These are phyloP conservation scores for Labeo catla DNA, from an alignment of 2,113 vertebrate species.

Conservation along the genomic window DNA sequence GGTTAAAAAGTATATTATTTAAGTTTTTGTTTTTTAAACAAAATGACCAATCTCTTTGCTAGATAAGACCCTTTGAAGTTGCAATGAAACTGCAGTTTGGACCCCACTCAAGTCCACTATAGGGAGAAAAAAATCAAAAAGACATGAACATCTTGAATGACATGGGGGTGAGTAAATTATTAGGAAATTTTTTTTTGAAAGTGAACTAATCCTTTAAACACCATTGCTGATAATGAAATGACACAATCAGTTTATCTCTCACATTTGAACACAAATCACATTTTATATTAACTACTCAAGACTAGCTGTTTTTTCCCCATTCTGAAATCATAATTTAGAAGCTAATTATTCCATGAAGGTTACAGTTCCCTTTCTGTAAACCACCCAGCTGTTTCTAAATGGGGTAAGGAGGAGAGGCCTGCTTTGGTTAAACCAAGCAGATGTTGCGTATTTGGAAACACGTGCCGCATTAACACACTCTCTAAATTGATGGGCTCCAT, in stretches of 20 bases:
- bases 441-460: slow-evolving; percentile 57
- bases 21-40: no score
- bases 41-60: no score
- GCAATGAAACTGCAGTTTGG: no score
- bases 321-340: slow-evolving; percentile 32
- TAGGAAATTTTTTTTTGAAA: no score
- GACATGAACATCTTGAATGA: no score
- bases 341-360: slow-evolving; percentile 42
- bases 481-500: slow-evolving; percentile 44
- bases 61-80: no score
- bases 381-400: slow-evolving; percentile 49
- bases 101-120: no score
- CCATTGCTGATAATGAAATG: background rate
- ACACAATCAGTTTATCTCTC: background rate
- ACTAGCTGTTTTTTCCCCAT: slow-evolving; percentile 2
- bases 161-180: no score
- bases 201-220: background rate
- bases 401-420: slow-evolving; percentile 33
- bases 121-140: no score
- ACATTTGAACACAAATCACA: background rate
- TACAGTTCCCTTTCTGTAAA: slow-evolving; percentile 36
- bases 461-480: slow-evolving; percentile 40
- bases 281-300: background rate
- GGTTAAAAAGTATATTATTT: no score
- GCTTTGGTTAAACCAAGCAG: slow-evolving; percentile 47